Evolutionary conservation across 1,140 invertebrate genomes (phyloP), one percentile per base, ranked within the genome.

Genomic region (Rhyzopertha dominica): DNA sequence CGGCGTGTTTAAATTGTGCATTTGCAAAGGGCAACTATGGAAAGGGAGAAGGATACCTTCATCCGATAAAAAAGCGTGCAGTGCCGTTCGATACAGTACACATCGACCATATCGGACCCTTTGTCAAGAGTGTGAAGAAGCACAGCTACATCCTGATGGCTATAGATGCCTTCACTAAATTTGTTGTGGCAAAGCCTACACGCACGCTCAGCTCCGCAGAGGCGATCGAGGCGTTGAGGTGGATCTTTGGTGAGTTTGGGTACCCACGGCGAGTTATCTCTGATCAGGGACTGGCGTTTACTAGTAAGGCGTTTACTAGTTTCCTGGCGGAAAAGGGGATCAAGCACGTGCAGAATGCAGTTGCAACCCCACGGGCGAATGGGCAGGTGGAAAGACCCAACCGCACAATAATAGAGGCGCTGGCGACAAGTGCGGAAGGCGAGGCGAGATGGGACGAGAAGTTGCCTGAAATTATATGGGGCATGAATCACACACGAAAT

Each of bases 91-190:
- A 62, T 19, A 60, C 53, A 0, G 13, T 49, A 10, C 59, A 63
- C 35, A 26, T 63, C 3, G 58, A 62, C 22, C 61, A 63, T 34
- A 1, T 58, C 4, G 53, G 58, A 1, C 59, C 59, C 2, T 60
- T 64, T 38, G 37, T 52, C 18, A 43, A 28, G 1, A 51, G 19
- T 18, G 47, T 24, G 0, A 19, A 19, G 13, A 40, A 57, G 5
- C 54, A 54, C 5, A 59, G 49, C 29, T 56, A 65, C 49, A 30
- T 70, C 5, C 32, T 71, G 5, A 63, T 64, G 0, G 50, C 53
- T 0, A 44, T 71, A 0, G 69, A 71, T 18, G 60, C 61, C 0
- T 71, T 59, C 38, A 65, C 58, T 0, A 67, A 65, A 41, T 69
- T 51, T 46, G 32, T 54, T 10, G n/a, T 24, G 3, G 20, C 24